phyloP scores from a whole-genome alignment of 2,113 vertebrate genomes.

The Prochilodus magdalenae region DNA sequence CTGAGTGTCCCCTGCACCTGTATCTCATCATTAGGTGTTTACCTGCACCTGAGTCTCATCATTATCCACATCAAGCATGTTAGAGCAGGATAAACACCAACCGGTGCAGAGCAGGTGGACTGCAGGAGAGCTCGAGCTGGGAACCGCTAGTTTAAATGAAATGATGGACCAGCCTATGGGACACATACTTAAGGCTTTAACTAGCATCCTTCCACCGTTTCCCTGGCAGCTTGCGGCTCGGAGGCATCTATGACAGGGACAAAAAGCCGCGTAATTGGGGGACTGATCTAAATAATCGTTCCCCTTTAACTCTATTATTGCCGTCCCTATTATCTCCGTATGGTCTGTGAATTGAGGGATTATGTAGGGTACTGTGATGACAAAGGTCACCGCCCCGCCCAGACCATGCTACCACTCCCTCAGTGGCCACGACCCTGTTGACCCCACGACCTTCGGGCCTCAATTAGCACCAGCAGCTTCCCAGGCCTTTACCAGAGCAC shows the following conservation, averaged over 20 bases:
- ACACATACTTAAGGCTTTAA: conserved; percentile 27
- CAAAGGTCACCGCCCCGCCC: conserved; percentile 75
- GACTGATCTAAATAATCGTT: conserved; percentile 71
- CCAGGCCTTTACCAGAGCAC: conserved; percentile 31
- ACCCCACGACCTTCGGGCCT: conserved; percentile 73
- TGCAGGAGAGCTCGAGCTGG: background rate
- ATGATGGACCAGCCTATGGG: background rate
- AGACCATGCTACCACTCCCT: conserved; percentile 70
- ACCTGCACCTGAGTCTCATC: background rate
- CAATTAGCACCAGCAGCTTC: conserved; percentile 53
- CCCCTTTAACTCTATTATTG: conserved; percentile 73
- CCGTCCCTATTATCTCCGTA: conserved; percentile 70
- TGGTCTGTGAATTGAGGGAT: conserved; percentile 73
- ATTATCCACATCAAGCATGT: background rate
- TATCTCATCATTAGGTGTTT: background rate
- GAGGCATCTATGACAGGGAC: background rate
- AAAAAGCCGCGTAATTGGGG: conserved; percentile 72
- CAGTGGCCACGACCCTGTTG: conserved; percentile 70
- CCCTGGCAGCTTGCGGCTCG: conserved; percentile 66
- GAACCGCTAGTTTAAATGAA: conserved; percentile 8
- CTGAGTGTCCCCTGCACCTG: background rate
- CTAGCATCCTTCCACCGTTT: conserved; percentile 46
- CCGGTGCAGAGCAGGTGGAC: background rate
- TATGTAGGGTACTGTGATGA: conserved; percentile 64
- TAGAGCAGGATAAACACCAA: background rate